These are phyloP conservation scores for Chiroxiphia lanceolata DNA, from an alignment of 2,797 vertebrate genomes.

Conservation along the genomic window DNA sequence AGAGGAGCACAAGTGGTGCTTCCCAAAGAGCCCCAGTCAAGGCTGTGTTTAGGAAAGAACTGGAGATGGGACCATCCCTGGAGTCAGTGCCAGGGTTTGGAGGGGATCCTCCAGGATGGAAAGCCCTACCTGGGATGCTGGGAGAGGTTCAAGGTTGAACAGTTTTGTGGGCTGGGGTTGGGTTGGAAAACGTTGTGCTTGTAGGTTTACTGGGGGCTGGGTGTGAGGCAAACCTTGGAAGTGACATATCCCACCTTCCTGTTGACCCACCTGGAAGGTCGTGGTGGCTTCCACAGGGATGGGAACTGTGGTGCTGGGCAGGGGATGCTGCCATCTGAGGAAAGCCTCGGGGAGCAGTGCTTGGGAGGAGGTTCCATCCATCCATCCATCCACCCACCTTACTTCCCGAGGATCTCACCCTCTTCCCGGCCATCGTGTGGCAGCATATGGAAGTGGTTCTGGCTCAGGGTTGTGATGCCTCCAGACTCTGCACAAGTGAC, in stretches of 20 bases:
- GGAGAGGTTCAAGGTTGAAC: neutral
- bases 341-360: no score
- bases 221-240: neutral
- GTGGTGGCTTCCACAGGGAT: neutral
- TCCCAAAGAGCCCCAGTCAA: neutral
- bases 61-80: neutral
- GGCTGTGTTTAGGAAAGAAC: neutral
- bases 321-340: neutral
- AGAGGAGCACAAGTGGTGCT: neutral
- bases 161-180: neutral
- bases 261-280: neutral
- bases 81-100: neutral
- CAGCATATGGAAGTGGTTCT: rapidly evolving
- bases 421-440: rapidly evolving
- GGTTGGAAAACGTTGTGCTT: neutral
- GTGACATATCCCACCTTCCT: rapidly evolving
- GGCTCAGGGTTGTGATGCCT: rapidly evolving
- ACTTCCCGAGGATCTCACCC: rapidly evolving
- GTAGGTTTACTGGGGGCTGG: neutral
- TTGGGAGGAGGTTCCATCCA: neutral
- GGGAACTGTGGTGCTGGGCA: neutral
- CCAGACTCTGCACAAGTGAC: rapidly evolving
- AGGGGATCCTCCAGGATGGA: neutral
- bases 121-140: neutral
- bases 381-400: neutral